Conservation (phyloP, 2,888 invertebrate genomes). For the Aricia artaxerxes region DNA sequence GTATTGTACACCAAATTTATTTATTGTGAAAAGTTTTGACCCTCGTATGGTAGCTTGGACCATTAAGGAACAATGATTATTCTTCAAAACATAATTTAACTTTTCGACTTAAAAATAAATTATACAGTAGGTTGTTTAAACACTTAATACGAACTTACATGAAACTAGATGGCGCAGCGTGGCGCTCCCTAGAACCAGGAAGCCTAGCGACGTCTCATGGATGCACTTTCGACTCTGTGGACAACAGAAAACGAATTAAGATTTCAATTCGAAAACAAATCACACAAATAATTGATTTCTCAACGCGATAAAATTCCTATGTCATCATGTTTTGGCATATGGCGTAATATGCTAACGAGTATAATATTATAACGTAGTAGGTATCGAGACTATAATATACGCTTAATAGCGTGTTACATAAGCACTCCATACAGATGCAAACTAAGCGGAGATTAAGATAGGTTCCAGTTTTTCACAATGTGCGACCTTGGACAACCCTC, state of each 20-base stretch:
- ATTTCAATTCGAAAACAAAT: not conserved
- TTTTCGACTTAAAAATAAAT: no score
- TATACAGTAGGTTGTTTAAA: no score
- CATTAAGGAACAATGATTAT: no score
- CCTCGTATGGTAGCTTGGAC: no score
- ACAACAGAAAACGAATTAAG: conserved; percentile 46
- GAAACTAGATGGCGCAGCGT: conserved; percentile 64
- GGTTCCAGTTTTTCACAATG: conserved; percentile 63
- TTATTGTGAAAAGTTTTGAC: no score
- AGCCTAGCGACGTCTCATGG: conserved; percentile 64
- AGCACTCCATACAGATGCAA: conserved; percentile 20
- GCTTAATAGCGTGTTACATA: conserved; percentile 15
- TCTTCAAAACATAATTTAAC: no score
- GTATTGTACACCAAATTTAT: no score
- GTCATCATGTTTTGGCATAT: conserved; percentile 14
- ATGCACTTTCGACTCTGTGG: conserved; percentile 61
- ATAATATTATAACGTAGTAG: not conserved
- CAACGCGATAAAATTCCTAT: conserved; percentile 25
- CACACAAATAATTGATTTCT: not conserved
- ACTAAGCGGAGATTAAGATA: conserved; percentile 34
- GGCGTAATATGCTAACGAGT: conserved; percentile 14
- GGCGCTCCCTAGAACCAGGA: conserved; percentile 54
- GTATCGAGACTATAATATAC: not conserved
- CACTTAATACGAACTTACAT: conserved; percentile 55
- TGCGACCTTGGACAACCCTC: conserved; percentile 73